phyloP scores from a whole-genome alignment of 2,113 vertebrate genomes.

The Clinocottus analis region DNA sequence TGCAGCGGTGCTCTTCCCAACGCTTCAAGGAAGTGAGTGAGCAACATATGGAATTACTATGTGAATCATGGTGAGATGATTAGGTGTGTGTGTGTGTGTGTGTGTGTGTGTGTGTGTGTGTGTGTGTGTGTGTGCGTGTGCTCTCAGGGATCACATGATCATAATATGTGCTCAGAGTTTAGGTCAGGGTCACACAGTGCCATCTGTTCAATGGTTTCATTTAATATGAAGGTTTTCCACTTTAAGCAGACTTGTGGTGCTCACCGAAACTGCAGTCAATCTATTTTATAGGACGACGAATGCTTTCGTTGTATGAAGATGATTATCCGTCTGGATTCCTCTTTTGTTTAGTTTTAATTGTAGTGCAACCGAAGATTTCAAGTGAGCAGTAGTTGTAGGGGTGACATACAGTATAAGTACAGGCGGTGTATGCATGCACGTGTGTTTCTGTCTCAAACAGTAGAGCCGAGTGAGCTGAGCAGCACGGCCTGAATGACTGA shows the following conservation, averaged over 20 bases:
- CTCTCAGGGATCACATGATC: constrained; percentile 46
- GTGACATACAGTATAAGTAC: neutral
- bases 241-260: constrained; percentile 14
- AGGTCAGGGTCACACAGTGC: constrained; percentile 61
- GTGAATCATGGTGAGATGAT: constrained; percentile 45
- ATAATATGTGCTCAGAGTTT: constrained; percentile 52
- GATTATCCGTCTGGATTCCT: neutral
- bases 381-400: neutral
- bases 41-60: constrained; percentile 62
- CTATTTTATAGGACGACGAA: constrained; percentile 2
- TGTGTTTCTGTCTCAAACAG: constrained; percentile 20
- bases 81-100: constrained; percentile 19
- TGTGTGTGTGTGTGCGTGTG: constrained; percentile 14
- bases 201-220: constrained; percentile 66
- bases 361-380: neutral
- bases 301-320: neutral
- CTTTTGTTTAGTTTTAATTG: constrained; percentile 5
- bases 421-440: neutral
- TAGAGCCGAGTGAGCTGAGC: constrained; percentile 29
- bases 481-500: constrained; percentile 67
- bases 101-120: constrained; percentile 6
- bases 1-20: constrained; percentile 14
- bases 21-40: constrained; percentile 33
- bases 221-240: constrained; percentile 50
- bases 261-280: constrained; percentile 3